These are phyloP conservation scores for Clarias fuscus DNA, from an alignment of 2,797 vertebrate genomes.

Conservation along the genomic window DNA sequence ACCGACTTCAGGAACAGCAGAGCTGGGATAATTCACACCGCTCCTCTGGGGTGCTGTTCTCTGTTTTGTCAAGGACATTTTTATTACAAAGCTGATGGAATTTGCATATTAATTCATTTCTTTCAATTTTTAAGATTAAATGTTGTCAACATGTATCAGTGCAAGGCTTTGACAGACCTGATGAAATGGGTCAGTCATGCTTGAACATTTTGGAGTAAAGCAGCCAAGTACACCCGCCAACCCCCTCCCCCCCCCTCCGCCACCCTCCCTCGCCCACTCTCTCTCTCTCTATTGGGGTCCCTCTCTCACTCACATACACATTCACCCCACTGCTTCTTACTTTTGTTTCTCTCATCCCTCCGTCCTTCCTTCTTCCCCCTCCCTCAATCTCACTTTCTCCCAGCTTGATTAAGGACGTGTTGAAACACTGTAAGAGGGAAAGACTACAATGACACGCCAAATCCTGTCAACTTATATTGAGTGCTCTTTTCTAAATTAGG, in stretches of 20 bases:
- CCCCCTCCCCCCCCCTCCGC: slow-evolving; percentile 5
- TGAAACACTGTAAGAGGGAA: slow-evolving; percentile 69
- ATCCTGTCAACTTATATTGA: slow-evolving; percentile 76
- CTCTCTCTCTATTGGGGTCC: neutral
- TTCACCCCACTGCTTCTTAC: neutral
- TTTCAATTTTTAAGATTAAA: slow-evolving; percentile 99
- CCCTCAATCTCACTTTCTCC: slow-evolving; percentile 44
- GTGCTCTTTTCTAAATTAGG: slow-evolving; percentile 58
- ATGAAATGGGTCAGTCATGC: slow-evolving; percentile 94
- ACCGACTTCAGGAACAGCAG: slow-evolving; percentile 89
- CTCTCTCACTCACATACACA: neutral
- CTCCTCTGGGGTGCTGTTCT: slow-evolving; percentile 90
- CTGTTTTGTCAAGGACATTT: slow-evolving; percentile 97
- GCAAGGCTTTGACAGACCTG: slow-evolving; percentile 90
- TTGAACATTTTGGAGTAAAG: slow-evolving; percentile 85
- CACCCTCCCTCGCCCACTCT: slow-evolving; percentile 48
- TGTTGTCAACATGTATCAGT: slow-evolving; percentile 99
- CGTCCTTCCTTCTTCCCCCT: neutral
- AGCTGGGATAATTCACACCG: slow-evolving; percentile 89
- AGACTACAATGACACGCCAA: slow-evolving; percentile 83
- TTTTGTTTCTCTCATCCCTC: slow-evolving; percentile 16
- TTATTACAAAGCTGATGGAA: slow-evolving; percentile 99
- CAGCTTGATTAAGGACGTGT: slow-evolving; percentile 80
- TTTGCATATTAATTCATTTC: slow-evolving; percentile 99
- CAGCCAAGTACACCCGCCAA: slow-evolving; percentile 82